Conservation (phyloP, 2,113 vertebrate genomes). For the Cyanistes caeruleus region DNA sequence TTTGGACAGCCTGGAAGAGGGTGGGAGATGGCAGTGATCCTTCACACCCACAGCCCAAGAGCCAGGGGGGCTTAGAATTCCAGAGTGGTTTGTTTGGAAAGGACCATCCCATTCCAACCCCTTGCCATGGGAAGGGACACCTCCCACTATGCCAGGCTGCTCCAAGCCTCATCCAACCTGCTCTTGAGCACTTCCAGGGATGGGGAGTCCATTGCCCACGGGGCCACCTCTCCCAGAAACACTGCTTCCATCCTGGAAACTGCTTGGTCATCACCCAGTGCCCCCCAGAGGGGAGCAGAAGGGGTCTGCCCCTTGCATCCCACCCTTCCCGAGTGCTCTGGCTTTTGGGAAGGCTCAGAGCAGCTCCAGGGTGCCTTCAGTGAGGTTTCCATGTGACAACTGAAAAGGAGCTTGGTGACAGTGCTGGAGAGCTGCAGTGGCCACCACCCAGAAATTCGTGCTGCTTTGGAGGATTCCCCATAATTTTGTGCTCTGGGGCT, state of each 20-base stretch:
- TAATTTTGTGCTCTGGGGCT: not conserved
- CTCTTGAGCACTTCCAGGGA: not conserved
- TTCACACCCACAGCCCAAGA: accelerated
- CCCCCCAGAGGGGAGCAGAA: not conserved
- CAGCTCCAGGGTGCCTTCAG: not conserved
- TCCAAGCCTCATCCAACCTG: accelerated
- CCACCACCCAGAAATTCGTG: not conserved
- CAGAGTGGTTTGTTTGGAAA: not conserved
- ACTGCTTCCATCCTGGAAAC: not conserved
- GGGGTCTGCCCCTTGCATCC: not conserved
- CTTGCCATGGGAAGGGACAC: not conserved
- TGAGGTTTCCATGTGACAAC: accelerated
- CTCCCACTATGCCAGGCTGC: accelerated
- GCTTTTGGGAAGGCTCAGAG: not conserved
- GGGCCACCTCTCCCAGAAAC: not conserved
- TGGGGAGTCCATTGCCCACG: not conserved
- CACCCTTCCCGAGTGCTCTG: accelerated
- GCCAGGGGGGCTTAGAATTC: not conserved
- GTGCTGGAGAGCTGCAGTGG: not conserved
- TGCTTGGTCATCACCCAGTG: too few species aligned
- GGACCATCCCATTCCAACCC: not conserved
- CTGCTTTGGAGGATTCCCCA: not conserved
- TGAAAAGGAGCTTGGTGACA: not conserved
- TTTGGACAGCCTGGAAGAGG: not conserved
- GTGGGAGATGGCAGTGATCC: not conserved